These are phyloP conservation scores for Pseudoips prasinana DNA, from an alignment of 2,888 invertebrate species.

Conservation along the genomic window DNA sequence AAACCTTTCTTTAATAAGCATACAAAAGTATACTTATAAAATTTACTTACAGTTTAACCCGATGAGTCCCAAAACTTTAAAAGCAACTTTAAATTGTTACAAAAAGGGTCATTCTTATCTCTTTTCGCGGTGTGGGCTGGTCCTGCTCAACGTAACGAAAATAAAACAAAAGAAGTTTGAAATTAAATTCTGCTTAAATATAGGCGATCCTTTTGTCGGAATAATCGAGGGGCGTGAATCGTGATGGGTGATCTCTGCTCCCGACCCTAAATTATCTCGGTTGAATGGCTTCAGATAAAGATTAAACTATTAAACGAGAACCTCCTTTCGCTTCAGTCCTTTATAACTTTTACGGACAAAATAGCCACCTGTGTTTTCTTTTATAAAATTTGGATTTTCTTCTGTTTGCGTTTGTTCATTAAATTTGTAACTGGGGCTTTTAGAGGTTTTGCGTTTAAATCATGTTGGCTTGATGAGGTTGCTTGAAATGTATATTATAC, in stretches of 20 bases:
- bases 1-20: too few relatives aligned
- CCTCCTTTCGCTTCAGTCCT: constrained; percentile 19
- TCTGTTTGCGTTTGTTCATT: too few relatives aligned
- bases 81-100: too few relatives aligned
- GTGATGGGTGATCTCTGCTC: constrained; percentile 41
- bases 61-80: too few relatives aligned
- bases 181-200: constrained; percentile 48
- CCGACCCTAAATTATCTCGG: constrained; percentile 51
- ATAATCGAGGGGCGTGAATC: constrained; percentile 41
- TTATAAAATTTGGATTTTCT: too few relatives aligned
- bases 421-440: too few relatives aligned
- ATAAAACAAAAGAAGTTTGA: constrained; percentile 46
- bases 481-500: too few relatives aligned
- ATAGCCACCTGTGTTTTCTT: constrained; percentile 11
- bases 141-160: constrained; percentile 16
- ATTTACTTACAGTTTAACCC: too few relatives aligned
- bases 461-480: too few relatives aligned
- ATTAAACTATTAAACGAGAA: constrained; percentile 49
- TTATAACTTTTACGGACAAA: constrained; percentile 23
- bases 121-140: constrained; percentile 9
- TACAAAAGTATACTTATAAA: too few relatives aligned
- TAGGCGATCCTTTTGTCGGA: constrained; percentile 42
- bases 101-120: constrained; percentile 17
- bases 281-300: constrained; percentile 52
- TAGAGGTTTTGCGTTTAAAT: too few relatives aligned